Base-by-base conservation (phyloP, 2,888 invertebrate genomes). In the Cryptus armator region DNA sequence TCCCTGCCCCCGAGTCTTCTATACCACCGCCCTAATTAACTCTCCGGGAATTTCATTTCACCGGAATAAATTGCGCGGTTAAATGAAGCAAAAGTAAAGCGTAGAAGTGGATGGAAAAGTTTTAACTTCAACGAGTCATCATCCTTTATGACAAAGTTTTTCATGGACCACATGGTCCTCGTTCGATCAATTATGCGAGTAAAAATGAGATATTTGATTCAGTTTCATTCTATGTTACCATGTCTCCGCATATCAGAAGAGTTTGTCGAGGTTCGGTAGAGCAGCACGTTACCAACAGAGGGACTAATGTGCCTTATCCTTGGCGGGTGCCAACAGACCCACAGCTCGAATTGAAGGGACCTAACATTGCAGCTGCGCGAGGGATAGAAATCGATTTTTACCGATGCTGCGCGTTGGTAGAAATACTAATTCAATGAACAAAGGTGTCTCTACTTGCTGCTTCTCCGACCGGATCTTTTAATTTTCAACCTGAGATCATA, bases 11-110 rank as follows among this genome's bases (percentile, higher is more conserved):
- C 44, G 51, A 43, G 48, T n/a, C 70, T 70, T 62, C 24, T 56
- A 12, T 77, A n/a, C 68, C 43, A 48, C 56, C 44, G 9, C 43
- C 32, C 74, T 81, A 70, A 85, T 82, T 82, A 80, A 75, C 74
- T 67, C 74, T 24, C 66, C 2, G 56, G 51, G 71, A 81, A 70
- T 71, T 70, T 74, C 84, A 72, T 82, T 79, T 16, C 71, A 56
- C 70, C 10, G 44, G 70, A 81, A 81, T 70, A 77, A 86, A 83
- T 83, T 84, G 71, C 32, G 29, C 62, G 62, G 62, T 62, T 62
- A 29, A 29, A 62, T 14, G n/a, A n/a, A 62, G 62, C 14, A 29
- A 24, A n/a, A 29, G 32, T 5, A 7, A 62, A 29, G 32, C 14
- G 62, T 29, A 70, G 51, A 56, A 51, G 77, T 70, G 64, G 77